Evolutionary conservation across 2,797 vertebrate genomes (phyloP).

Genomic region (Alcedo quadribrachys): DNA sequence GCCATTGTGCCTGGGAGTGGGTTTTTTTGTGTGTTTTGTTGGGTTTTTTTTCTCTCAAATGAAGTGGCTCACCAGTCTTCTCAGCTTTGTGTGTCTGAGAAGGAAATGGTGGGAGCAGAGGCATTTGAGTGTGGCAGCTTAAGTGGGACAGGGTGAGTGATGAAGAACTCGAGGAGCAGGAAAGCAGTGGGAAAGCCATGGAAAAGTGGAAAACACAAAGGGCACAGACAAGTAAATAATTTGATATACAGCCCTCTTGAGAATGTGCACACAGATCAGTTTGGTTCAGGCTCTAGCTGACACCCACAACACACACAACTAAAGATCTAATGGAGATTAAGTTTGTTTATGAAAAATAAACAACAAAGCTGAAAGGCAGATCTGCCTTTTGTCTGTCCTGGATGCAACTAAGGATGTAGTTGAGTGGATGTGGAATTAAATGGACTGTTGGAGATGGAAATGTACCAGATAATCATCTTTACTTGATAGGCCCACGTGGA

Average conservation of each 20-base stretch:
- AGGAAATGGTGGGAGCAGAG: not conserved
- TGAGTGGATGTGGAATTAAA: not conserved
- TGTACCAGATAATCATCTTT: not conserved
- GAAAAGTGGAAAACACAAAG: not conserved
- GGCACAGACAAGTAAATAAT: not conserved
- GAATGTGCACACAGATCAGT: not conserved
- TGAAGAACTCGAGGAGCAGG: not conserved
- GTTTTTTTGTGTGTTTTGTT: not conserved
- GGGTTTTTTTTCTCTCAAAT: not conserved
- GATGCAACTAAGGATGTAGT: conserved; percentile 6
- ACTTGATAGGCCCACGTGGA: not conserved
- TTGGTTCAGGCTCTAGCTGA: not conserved
- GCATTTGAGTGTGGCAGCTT: not conserved
- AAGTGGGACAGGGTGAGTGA: not conserved
- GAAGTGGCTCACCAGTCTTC: not conserved
- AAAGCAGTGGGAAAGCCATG: not conserved
- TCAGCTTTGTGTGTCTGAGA: not conserved
- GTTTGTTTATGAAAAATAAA: not conserved
- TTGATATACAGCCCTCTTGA: not conserved
- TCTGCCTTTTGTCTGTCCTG: not conserved
- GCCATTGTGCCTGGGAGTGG: not conserved
- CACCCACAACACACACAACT: not conserved
- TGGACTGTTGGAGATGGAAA: not conserved
- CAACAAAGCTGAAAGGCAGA: not conserved
- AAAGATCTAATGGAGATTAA: not conserved